Base-by-base conservation (phyloP, 2,797 vertebrate genomes). In the Sarcophilus harrisii region DNA sequence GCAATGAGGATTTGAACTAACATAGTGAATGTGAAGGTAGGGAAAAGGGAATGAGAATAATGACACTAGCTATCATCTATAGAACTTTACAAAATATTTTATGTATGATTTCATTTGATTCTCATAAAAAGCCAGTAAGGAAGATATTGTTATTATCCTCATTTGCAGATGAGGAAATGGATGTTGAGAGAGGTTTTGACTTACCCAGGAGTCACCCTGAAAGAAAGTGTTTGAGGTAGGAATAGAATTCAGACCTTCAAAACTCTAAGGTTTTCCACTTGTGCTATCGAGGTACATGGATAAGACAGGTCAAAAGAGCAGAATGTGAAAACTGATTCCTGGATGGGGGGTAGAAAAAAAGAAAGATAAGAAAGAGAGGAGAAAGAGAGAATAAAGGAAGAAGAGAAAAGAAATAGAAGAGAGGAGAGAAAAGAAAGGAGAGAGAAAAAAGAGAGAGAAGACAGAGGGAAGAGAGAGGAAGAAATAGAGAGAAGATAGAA, bases 401-500 rank as follows among this genome's bases (percentile, higher is more conserved):
- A 10, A 32, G 29, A 27, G 13, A 16, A 11, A 5, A 6, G 52
- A 52, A 11, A 13, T 38, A 10, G 4, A 16, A 62, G n/a, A 21
- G 11, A 21, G 6, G 16, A 32, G 5, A 1, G 12, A 45, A 32
- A 29, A 24, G 12, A 12, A 27, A 4, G 18, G 49, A 32, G 5
- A 32, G 3, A 27, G 58, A 28, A 6, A 1, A 87, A 29, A 58
- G 32, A n/a, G 32, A n/a, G 11, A 28, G 9, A 32, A 11, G 52
- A 38, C 0, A 6, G 2, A 27, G 4, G 0, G 27, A 38, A 14
- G 9, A 9, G 3, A 0, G 0, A 5, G 24, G 1, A 16, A 6
- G 1, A 9, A 12, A 28, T 13, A 59, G 27, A 58, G 3, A 60
- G 28, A 60, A 66, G 5, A n/a, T 3, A 62, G 2, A 62, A 1